phyloP scores from a whole-genome alignment of 2,888 invertebrate genomes.

The Mesorhabditis belari region DNA sequence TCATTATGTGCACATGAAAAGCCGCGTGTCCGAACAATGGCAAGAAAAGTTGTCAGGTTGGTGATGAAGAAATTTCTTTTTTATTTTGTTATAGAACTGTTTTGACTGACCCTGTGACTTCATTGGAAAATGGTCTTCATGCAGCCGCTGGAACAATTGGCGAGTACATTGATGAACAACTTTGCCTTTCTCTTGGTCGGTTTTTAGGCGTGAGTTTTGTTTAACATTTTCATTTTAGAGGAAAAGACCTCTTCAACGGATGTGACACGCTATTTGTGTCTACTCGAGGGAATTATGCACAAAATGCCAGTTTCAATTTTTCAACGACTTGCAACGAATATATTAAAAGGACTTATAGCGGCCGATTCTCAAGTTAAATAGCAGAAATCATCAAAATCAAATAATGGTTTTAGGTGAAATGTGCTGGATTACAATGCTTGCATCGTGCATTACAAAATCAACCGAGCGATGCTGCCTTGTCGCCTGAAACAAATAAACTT shows the following conservation, averaged over 20 bases:
- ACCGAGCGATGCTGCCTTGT: constrained; percentile 39
- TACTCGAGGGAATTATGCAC: constrained; percentile 47
- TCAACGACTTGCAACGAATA: constrained; percentile 32
- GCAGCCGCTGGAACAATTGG: constrained; percentile 35
- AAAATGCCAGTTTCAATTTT: constrained; percentile 40
- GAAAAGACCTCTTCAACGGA: constrained; percentile 21
- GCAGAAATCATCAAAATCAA: neutral
- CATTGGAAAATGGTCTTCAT: constrained; percentile 41
- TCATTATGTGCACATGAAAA: constrained; percentile 38
- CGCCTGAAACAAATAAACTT: constrained; percentile 33
- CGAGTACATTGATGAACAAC: constrained; percentile 24
- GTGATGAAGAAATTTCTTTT: neutral
- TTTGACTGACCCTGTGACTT: constrained; percentile 43
- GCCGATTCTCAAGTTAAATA: constrained; percentile 31
- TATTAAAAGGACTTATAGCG: constrained; percentile 32
- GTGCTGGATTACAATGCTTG: constrained; percentile 42
- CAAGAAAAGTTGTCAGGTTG: constrained; percentile 26
- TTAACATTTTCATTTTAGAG: constrained; percentile 9
- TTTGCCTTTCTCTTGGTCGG: constrained; percentile 25
- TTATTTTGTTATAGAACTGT: constrained; percentile 22
- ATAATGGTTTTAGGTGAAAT: constrained; percentile 22
- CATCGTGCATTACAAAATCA: constrained; percentile 37
- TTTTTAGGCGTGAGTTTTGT: neutral
- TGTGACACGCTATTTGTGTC: constrained; percentile 35
- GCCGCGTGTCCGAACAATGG: constrained; percentile 46